A percentile compares a stretch with the other conserved stretches of the same genome.
These are phyloP conservation scores for Idris sp. DNA, from an alignment of 1,140 invertebrate species.

Conservation along the genomic window DNA sequence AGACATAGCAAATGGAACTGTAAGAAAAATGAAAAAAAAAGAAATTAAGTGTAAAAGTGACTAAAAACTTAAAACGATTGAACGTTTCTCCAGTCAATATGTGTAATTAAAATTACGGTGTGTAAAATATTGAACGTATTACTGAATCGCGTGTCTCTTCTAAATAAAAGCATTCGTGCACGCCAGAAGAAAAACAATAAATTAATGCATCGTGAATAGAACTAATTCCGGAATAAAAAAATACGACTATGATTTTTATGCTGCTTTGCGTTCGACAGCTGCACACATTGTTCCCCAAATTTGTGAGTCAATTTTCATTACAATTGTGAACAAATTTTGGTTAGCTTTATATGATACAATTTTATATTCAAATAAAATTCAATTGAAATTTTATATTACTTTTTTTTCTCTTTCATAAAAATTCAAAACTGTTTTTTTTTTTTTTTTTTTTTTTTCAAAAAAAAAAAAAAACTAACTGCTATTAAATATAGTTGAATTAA, in stretches of 20 bases:
- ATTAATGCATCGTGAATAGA: constrained; percentile 46
- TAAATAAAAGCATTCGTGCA: constrained; percentile 53
- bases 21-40: constrained; percentile 14
- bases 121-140: constrained; percentile 51
- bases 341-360: too few species aligned
- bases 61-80: constrained; percentile 17
- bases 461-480: too few species aligned
- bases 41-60: constrained; percentile 6
- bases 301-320: too few species aligned
- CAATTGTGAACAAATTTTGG: too few species aligned
- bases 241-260: constrained; percentile 20
- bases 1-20: constrained; percentile 6
- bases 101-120: constrained; percentile 44
- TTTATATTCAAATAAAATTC: too few species aligned
- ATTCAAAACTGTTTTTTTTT: too few species aligned
- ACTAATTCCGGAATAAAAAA: constrained; percentile 36
- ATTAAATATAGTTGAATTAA: too few species aligned
- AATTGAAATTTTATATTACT: too few species aligned
- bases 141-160: constrained; percentile 48
- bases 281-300: constrained; percentile 3
- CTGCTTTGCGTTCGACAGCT: constrained; percentile 1
- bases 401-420: too few species aligned
- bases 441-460: too few species aligned
- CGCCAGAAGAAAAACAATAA: constrained; percentile 53
- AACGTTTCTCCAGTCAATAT: constrained; percentile 33